phyloP scores from a whole-genome alignment of 2,888 invertebrate species.

The Amphiduros pacificus region DNA sequence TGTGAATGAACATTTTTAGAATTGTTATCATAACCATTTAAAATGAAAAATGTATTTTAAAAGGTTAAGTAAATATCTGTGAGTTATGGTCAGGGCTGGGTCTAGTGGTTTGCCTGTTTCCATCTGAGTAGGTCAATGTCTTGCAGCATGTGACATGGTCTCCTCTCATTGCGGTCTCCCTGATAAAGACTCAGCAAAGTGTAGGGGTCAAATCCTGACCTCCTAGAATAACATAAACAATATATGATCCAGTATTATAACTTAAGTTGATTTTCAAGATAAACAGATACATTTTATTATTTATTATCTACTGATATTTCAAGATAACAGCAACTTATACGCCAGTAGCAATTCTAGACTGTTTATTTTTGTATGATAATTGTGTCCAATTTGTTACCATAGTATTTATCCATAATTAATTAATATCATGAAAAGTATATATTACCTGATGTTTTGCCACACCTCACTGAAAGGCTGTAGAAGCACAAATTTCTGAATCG shows the following conservation, averaged over 20 bases:
- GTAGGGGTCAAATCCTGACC: conserved; percentile 1
- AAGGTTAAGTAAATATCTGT: too few relatives aligned
- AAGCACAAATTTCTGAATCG: conserved; percentile 6
- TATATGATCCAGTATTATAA: too few relatives aligned
- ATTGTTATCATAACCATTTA: too few relatives aligned
- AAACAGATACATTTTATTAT: too few relatives aligned
- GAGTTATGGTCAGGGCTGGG: too few relatives aligned
- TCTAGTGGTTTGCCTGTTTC: background rate
- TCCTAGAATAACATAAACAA: background rate
- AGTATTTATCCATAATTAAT: background rate
- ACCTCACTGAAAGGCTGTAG: conserved; percentile 1
- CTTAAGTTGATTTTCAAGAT: too few relatives aligned
- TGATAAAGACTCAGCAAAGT: conserved; percentile 6
- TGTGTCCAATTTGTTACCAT: background rate
- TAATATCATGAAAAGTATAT: background rate
- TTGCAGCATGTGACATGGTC: conserved; percentile 12
- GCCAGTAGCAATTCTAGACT: too few relatives aligned
- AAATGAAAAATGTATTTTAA: too few relatives aligned
- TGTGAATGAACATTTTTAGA: too few relatives aligned
- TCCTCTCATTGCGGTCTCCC: conserved; percentile 12
- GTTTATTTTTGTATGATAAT: too few relatives aligned
- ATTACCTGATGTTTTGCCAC: background rate
- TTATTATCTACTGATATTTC: too few relatives aligned
- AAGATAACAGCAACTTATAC: too few relatives aligned
- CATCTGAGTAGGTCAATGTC: conserved; percentile 11